A percentile compares a stretch with the other conserved stretches of the same genome.
phyloP scores from a whole-genome alignment of 2,113 vertebrate genomes.

The Pomatostomus ruficeps region DNA sequence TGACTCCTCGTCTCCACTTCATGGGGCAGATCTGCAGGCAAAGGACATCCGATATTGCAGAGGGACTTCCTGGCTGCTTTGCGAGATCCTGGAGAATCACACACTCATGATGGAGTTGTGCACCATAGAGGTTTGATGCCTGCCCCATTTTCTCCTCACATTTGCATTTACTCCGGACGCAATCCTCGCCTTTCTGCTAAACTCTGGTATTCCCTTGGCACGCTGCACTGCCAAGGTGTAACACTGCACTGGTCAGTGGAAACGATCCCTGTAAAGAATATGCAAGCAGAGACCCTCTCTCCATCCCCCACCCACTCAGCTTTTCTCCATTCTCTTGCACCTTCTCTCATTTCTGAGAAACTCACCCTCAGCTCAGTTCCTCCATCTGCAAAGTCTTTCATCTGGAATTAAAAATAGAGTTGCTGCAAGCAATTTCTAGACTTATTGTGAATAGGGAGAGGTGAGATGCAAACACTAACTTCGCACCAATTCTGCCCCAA shows the following conservation, averaged over 20 bases:
- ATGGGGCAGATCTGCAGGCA: background rate
- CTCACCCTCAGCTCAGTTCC: background rate
- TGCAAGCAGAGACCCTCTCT: background rate
- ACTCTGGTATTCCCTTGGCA: background rate
- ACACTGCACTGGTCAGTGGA: background rate
- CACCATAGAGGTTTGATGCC: background rate
- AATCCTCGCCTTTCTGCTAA: background rate
- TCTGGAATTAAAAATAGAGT: background rate
- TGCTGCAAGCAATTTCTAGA: background rate
- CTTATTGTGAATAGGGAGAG: background rate
- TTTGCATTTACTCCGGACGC: background rate
- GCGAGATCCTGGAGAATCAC: background rate
- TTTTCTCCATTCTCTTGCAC: background rate
- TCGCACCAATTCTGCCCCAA: background rate
- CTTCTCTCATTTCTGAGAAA: slow-evolving; percentile 10
- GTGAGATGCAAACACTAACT: background rate
- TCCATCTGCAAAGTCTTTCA: background rate
- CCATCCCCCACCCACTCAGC: background rate
- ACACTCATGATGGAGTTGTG: background rate
- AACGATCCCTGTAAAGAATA: background rate
- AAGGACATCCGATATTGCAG: background rate
- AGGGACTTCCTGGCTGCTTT: background rate
- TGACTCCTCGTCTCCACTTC: background rate
- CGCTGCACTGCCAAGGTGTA: accelerated
- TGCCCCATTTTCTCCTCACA: background rate